Evolutionary conservation across 2,888 invertebrate genomes (phyloP).

Genomic region (Sesia bembeciformis): DNA sequence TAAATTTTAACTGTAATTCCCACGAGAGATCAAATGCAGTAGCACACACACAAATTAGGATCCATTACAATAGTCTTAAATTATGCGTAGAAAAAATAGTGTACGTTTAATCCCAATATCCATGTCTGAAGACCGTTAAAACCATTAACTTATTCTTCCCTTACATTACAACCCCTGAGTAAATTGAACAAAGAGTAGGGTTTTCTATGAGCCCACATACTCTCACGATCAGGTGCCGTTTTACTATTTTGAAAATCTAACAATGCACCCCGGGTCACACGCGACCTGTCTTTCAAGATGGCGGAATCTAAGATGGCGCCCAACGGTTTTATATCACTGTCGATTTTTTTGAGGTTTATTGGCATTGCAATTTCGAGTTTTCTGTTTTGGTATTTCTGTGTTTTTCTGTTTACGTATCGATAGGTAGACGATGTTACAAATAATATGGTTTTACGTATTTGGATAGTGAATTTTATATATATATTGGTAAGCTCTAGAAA

Average conservation of each 20-base stretch:
- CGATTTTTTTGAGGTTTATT: too few relatives aligned
- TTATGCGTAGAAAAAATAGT: constrained; percentile 1
- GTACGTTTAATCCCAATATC: constrained; percentile 16
- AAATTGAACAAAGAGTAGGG: constrained; percentile 7
- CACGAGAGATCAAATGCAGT: neutral
- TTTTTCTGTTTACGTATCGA: too few relatives aligned
- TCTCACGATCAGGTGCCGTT: constrained; percentile 56
- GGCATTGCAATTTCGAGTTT: too few relatives aligned
- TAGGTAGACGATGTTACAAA: too few relatives aligned
- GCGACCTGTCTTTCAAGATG: constrained; percentile 39
- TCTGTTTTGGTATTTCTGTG: too few relatives aligned
- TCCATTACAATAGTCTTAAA: constrained; percentile 13
- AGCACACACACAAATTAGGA: constrained; percentile 23
- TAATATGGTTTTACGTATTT: too few relatives aligned
- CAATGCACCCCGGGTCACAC: constrained; percentile 24
- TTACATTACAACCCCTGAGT: constrained; percentile 18
- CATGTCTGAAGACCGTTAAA: constrained; percentile 30
- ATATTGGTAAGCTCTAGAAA: too few relatives aligned
- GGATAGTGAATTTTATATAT: too few relatives aligned
- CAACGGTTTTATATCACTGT: constrained; percentile 32
- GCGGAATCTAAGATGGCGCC: constrained; percentile 18
- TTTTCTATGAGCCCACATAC: constrained; percentile 11
- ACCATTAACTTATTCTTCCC: constrained; percentile 33
- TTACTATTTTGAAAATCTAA: constrained; percentile 27
- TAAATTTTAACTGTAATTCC: neutral